A percentile compares a stretch with the other conserved stretches of the same genome.
phyloP scores from a whole-genome alignment of 2,888 invertebrate genomes.

The Drosophila anomelani region DNA sequence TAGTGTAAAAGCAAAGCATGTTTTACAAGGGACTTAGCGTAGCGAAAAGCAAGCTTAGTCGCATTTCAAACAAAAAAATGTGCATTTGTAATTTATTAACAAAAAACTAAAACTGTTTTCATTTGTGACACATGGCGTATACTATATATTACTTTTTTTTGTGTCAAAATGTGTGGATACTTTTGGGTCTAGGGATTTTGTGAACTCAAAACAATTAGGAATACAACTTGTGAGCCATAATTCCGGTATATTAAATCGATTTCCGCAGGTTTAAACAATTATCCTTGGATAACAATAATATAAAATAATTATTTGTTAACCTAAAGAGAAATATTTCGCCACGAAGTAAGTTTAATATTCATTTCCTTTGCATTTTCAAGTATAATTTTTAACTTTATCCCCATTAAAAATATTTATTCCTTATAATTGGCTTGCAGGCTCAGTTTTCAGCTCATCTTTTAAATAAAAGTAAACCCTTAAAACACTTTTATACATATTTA shows the following conservation, averaged over 20 bases:
- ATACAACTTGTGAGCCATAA: background rate
- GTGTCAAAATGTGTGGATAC: background rate
- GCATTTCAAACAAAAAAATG: background rate
- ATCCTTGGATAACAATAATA: background rate
- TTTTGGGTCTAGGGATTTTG: no score
- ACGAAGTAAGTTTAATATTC: background rate
- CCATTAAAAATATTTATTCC: background rate
- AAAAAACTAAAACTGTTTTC: conserved; percentile 26
- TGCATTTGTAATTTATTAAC: conserved; percentile 24
- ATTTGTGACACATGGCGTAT: background rate
- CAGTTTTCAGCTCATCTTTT: background rate
- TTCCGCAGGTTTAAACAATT: background rate
- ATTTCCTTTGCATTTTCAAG: background rate
- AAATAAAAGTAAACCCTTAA: background rate
- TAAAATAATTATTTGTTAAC: background rate
- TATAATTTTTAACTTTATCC: background rate
- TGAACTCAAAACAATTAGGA: background rate
- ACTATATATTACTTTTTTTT: background rate
- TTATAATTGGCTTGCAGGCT: background rate
- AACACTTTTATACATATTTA: background rate
- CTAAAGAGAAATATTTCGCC: no score
- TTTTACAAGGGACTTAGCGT: conserved; percentile 28
- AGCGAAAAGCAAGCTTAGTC: conserved; percentile 24
- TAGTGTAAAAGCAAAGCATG: conserved; percentile 5
- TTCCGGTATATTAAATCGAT: background rate